Evolutionary conservation across 2,113 vertebrate genomes (phyloP), one percentile per base, ranked within the genome.

Genomic region (Dryoscopus gambensis): DNA sequence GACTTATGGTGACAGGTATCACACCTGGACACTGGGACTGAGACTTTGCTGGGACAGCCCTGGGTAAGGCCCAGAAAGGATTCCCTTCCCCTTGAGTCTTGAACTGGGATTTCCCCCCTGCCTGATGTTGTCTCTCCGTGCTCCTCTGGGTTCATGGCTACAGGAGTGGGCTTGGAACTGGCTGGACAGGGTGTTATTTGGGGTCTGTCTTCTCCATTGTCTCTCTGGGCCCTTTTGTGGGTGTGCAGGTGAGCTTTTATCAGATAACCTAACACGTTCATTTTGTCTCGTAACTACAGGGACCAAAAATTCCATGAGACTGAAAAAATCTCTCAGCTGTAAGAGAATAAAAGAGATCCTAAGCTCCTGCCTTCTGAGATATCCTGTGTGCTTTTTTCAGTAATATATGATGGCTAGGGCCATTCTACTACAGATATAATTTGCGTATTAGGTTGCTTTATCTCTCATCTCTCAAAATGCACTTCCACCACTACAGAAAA

Each of bases 181-280:
- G 11, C 31, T 31, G 19, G 19, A 4, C 7, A 74, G 7, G 21
- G 1, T n/a, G 13, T 65, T 70, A 9, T 67, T 67, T 65, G 30
- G 35, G 4, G 0, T 57, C 2, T 21, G 5, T 10, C 6, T 44
- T 10, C 18, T 70, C 35, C 37, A 5, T 6, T 28, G 3, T 42
- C 16, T 71, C 28, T 39, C 47, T 59, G 28, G 44, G 21, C 2
- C 8, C 6, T 27, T 55, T 39, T 4, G 5, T 74, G 24, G 18
- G 5, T 53, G 22, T 59, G 23, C 42, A 68, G 39, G 19, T 0
- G 1, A 71, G 18, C 5, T 83, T 87, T 53, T 44, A 21, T 75
- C 5, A 35, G n/a, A 59, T 18, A 59, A 62, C 11, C 15, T 28
- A 23, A 28, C 4, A 28, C 0, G 0, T 52, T 52, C 5, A 10